phyloP scores from a whole-genome alignment of 1,140 invertebrate species.

The Drosophila ogumai region DNA sequence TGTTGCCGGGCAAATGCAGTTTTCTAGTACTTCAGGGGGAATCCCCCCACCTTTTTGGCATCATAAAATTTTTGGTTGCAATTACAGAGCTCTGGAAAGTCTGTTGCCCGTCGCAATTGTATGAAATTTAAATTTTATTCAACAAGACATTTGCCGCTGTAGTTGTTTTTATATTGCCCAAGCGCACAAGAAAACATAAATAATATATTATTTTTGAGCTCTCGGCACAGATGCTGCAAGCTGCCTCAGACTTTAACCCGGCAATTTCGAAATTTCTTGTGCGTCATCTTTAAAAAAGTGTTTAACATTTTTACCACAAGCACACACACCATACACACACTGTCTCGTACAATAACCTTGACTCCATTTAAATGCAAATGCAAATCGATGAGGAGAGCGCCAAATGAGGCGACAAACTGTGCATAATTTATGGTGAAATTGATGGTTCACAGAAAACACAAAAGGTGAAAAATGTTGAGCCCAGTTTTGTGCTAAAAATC shows the following conservation, averaged over 20 bases:
- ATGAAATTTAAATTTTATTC: constrained; percentile 78
- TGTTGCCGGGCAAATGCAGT: constrained; percentile 76
- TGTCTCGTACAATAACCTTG: constrained; percentile 59
- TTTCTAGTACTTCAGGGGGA: constrained; percentile 69
- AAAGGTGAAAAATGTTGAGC: constrained; percentile 19
- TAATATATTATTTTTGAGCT: constrained; percentile 61
- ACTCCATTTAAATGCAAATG: constrained; percentile 75
- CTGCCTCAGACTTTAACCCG: constrained; percentile 17
- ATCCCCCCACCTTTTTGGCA: constrained; percentile 16
- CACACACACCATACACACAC: constrained; percentile 2
- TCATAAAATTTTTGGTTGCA: constrained; percentile 78
- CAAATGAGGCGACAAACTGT: constrained; percentile 37
- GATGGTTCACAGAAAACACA: constrained; percentile 1
- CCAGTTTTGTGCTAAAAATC: constrained; percentile 24
- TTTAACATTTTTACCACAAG: constrained; percentile 11
- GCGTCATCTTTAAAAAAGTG: constrained; percentile 53
- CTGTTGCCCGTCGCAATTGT: constrained; percentile 59
- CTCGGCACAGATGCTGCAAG: constrained; percentile 50
- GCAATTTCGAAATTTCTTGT: constrained; percentile 51
- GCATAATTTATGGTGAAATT: constrained; percentile 69
- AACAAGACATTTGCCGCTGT: constrained; percentile 70
- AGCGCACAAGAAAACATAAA: constrained; percentile 54
- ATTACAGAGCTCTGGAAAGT: constrained; percentile 70
- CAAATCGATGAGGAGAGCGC: constrained; percentile 38
- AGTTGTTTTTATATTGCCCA: constrained; percentile 65